Evolutionary conservation across 2,113 vertebrate genomes (phyloP), one percentile per base, ranked within the genome.

Genomic region (Lophotis ruficrista): DNA sequence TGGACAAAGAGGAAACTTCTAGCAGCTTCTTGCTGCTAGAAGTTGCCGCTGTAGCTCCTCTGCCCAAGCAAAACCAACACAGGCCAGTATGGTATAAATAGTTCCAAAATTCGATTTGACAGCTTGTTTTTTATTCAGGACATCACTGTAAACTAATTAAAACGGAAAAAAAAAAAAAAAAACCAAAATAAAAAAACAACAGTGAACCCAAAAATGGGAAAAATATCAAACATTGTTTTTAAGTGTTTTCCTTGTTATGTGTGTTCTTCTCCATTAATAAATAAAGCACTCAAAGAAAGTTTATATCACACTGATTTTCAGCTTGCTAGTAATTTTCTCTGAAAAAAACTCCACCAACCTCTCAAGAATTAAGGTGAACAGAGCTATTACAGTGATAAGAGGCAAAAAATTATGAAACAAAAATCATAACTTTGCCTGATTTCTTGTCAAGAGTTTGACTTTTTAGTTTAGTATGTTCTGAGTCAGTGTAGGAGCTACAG

Each of bases 311-410:
- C 2, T 37, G 7, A 31, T 62, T 62, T 93, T 72, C 86, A 89
- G 23, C 3, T 68, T 18, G 60, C 22, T 17, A 31, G 12, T 47
- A 73, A 60, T 38, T 81, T 65, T 56, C 14, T 53, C 6, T 43
- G 30, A 35, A 76, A 48, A 69, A 60, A 64, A 1, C 1, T 7
- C 12, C 12, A 24, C 2, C 5, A 80, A 2, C 0, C 1, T 50
- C 31, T 68, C n/a, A 72, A 64, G 8, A 68, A 68, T 22, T 47
- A 66, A 48, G 18, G 4, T 33, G 7, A 90, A 35, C 24, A 57
- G 51, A 48, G 13, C 3, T 65, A 24, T 65, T 62, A 24, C 8
- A 58, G 2, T n/a, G 7, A 70, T 62, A 4, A 82, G 13, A 75
- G 12, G 5, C 12, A 79, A 47, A 85, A 58, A 10, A 22, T 47